Conservation (phyloP, 1,140 invertebrate genomes). For the Ips nitidus region DNA sequence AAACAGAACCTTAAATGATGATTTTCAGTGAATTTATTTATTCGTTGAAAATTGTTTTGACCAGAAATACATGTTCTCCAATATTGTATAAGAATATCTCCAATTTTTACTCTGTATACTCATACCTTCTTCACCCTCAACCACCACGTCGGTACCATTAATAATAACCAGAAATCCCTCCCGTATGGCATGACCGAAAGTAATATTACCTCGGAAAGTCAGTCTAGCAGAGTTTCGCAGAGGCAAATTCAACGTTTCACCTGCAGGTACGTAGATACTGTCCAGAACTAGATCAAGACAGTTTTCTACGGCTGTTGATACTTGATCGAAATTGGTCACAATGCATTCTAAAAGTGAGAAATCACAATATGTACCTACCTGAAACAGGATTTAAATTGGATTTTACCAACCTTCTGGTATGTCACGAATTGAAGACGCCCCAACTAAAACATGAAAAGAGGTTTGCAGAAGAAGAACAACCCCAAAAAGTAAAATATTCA, state of each 20-base stretch:
- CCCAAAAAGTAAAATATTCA: too few relatives aligned
- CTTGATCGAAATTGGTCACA: neutral
- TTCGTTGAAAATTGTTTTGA: neutral
- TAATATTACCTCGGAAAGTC: constrained; percentile 19
- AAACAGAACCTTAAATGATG: neutral
- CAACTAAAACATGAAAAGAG: too few relatives aligned
- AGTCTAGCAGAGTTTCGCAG: constrained; percentile 77
- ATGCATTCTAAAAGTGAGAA: constrained; percentile 6
- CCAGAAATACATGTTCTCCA: too few relatives aligned
- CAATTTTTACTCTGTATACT: too few relatives aligned
- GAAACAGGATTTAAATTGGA: too few relatives aligned
- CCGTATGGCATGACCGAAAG: constrained; percentile 12
- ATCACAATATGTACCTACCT: neutral
- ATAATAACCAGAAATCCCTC: constrained; percentile 14
- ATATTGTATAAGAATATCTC: too few relatives aligned
- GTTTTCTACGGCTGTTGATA: constrained; percentile 4
- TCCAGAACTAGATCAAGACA: constrained; percentile 10
- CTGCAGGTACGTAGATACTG: constrained; percentile 56
- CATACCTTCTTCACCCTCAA: constrained; percentile 13
- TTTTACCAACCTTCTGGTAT: too few relatives aligned
- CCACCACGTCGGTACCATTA: constrained; percentile 2
- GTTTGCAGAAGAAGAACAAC: too few relatives aligned
- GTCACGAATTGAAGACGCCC: too few relatives aligned
- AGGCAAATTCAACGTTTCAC: constrained; percentile 87
- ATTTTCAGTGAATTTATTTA: neutral